Evolutionary conservation across 2,888 invertebrate genomes (phyloP).

Genomic region (Acleris holmiana): DNA sequence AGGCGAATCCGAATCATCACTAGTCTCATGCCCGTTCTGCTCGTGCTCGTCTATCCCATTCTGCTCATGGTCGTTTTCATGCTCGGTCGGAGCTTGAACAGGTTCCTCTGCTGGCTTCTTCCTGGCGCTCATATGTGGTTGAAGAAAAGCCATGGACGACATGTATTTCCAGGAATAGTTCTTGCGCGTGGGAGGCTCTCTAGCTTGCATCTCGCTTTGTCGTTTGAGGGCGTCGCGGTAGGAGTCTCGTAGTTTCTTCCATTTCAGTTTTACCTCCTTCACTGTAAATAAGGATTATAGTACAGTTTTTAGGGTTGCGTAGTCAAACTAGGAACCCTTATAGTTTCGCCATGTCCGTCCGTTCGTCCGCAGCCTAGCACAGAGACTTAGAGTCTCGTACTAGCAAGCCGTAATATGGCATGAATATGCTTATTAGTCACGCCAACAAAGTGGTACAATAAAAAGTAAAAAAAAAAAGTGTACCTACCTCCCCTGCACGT

Average conservation of each 20-base stretch:
- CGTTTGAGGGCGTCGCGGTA: constrained; percentile 78
- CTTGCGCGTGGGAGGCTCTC: constrained; percentile 57
- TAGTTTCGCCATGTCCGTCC: too few relatives aligned
- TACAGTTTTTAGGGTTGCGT: too few relatives aligned
- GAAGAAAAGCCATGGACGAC: constrained; percentile 75
- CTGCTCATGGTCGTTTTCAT: constrained; percentile 40
- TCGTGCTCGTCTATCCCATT: constrained; percentile 41
- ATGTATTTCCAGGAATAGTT: constrained; percentile 75
- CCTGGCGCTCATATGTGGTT: constrained; percentile 76
- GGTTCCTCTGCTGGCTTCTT: constrained; percentile 61
- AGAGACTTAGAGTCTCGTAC: too few relatives aligned
- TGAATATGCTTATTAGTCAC: too few relatives aligned
- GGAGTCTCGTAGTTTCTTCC: constrained; percentile 78
- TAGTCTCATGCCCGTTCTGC: constrained; percentile 52
- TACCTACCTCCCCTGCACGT: too few relatives aligned
- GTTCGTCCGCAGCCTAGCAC: too few relatives aligned
- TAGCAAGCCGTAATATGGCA: too few relatives aligned
- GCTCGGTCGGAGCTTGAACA: constrained; percentile 11
- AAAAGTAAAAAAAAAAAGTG: too few relatives aligned
- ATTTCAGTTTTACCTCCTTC: constrained; percentile 76
- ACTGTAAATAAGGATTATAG: constrained; percentile 55
- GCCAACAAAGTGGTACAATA: too few relatives aligned
- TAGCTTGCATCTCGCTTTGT: constrained; percentile 67
- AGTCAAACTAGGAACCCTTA: too few relatives aligned
- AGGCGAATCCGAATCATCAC: constrained; percentile 51